Evolutionary conservation across 2,888 invertebrate genomes (phyloP).

Genomic region (Dromius quadrimaculatus): DNA sequence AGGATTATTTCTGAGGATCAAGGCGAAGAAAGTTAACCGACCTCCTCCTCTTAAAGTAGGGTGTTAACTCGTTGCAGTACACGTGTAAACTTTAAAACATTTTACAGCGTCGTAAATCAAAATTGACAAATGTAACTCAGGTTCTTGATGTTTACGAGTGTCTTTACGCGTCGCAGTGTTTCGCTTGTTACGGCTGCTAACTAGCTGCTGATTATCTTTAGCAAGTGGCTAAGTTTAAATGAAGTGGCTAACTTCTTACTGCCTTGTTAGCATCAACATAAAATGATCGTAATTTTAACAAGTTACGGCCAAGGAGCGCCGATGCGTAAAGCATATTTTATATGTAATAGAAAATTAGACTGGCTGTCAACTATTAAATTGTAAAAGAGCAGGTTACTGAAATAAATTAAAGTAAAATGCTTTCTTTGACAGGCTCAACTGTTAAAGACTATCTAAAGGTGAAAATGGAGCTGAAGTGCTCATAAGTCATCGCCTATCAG

Average conservation of each 20-base stretch:
- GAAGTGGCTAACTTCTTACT: not conserved
- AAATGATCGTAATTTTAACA: not conserved
- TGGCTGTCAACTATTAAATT: too few relatives aligned
- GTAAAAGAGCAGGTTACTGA: too few relatives aligned
- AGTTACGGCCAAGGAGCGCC: not conserved
- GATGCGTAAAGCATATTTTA: not conserved
- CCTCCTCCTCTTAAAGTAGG: not conserved
- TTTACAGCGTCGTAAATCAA: conserved; percentile 43
- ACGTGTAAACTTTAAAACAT: conserved; percentile 23
- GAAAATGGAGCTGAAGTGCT: too few relatives aligned
- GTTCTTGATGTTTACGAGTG: conserved; percentile 20
- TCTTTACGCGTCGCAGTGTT: conserved; percentile 11
- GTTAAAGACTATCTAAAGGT: too few relatives aligned
- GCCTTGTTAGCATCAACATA: not conserved
- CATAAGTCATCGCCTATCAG: too few relatives aligned
- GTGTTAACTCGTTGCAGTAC: not conserved
- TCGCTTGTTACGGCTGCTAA: conserved; percentile 27
- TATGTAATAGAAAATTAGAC: too few relatives aligned
- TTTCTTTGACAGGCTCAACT: too few relatives aligned
- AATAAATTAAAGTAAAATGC: too few relatives aligned
- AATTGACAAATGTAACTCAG: conserved; percentile 35
- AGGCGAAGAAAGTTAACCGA: not conserved
- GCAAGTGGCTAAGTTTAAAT: not conserved
- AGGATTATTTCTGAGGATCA: not conserved
- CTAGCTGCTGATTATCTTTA: conserved; percentile 27